phyloP scores from a whole-genome alignment of 1,140 invertebrate species.

The Octopus sinensis region DNA sequence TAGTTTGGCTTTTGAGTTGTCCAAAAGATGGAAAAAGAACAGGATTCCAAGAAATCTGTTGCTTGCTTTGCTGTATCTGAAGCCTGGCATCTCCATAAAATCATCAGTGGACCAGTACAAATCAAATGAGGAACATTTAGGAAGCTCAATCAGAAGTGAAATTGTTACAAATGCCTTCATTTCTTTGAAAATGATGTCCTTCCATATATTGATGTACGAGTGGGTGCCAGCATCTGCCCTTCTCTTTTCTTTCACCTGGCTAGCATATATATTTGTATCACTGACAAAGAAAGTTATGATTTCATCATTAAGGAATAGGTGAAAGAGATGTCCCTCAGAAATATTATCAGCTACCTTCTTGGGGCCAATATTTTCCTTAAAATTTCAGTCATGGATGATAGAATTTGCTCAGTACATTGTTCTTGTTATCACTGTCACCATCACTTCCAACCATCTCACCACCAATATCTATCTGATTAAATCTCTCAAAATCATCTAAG shows the following conservation, averaged over 20 bases:
- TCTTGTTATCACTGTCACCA: neutral
- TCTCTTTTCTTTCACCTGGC: neutral
- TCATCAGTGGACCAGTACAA: neutral
- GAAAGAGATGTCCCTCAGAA: conserved; percentile 2
- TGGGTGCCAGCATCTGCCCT: neutral
- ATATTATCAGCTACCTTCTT: neutral
- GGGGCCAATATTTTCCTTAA: neutral
- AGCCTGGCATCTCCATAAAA: neutral
- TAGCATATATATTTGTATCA: neutral
- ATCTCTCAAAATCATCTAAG: neutral
- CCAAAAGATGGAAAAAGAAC: neutral
- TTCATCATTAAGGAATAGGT: neutral
- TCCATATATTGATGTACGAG: neutral
- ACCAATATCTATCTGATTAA: neutral
- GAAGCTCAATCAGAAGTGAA: neutral
- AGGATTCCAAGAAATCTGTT: neutral
- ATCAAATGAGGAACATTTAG: neutral
- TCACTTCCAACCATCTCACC: neutral
- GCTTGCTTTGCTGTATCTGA: neutral
- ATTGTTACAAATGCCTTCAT: neutral
- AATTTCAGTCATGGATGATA: neutral
- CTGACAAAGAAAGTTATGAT: neutral
- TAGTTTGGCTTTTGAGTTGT: neutral
- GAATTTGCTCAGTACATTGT: neutral
- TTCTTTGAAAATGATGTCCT: neutral